A percentile compares a stretch with the other conserved stretches of the same genome.
phyloP scores from a whole-genome alignment of 1,140 invertebrate genomes.

The Homalodisca vitripennis region DNA sequence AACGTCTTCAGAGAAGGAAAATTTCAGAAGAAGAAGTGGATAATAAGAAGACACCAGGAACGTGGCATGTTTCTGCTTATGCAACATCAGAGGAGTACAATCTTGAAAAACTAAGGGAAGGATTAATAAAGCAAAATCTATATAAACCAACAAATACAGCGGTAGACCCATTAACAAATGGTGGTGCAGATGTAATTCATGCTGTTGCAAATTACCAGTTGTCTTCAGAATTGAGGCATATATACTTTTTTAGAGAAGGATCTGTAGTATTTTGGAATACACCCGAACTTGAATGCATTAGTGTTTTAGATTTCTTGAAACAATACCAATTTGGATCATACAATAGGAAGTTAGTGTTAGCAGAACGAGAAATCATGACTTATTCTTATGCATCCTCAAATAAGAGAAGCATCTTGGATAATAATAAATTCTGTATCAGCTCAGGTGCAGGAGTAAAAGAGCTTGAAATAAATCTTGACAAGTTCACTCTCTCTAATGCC shows the following conservation, averaged over 20 bases:
- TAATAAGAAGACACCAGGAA: neutral
- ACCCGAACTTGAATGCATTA: conserved; percentile 74
- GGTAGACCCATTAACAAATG: conserved; percentile 7
- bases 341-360: conserved; percentile 61
- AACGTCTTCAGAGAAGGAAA: conserved; percentile 7
- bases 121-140: conserved; percentile 63
- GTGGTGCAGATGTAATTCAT: conserved; percentile 47
- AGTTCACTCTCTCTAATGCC: conserved; percentile 86
- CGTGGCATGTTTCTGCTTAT: conserved; percentile 56
- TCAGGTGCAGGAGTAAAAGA: neutral
- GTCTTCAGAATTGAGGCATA: conserved; percentile 66
- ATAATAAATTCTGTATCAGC: neutral
- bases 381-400: conserved; percentile 63
- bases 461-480: conserved; percentile 54
- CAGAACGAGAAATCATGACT: conserved; percentile 81
- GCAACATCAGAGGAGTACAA: conserved; percentile 79
- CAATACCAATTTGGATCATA: conserved; percentile 67
- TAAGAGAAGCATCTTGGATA: conserved; percentile 10
- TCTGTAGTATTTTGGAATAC: conserved; percentile 93
- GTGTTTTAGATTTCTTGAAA: conserved; percentile 72
- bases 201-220: conserved; percentile 73
- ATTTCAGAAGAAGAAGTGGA: neutral
- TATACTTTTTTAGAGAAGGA: conserved; percentile 86
- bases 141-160: conserved; percentile 57
- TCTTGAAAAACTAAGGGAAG: conserved; percentile 61